Conservation (phyloP, 2,888 invertebrate species). For the Ochlodes sylvanus region DNA sequence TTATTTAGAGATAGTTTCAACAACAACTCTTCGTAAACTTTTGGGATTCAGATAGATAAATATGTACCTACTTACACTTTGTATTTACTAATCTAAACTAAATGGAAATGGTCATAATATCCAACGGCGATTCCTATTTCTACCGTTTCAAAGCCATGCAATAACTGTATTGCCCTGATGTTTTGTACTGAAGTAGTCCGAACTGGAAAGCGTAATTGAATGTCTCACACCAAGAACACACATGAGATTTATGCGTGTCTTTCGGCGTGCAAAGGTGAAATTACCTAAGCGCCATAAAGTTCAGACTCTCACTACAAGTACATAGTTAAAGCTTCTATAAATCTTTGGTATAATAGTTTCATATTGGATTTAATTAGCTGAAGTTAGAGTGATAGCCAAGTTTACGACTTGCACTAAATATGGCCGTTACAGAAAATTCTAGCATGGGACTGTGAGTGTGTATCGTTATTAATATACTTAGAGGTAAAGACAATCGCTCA, state of each 20-base stretch:
- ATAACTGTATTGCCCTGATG: neutral
- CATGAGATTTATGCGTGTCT: constrained; percentile 13
- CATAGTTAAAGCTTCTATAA: neutral
- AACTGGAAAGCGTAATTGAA: constrained; percentile 12
- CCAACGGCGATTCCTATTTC: neutral
- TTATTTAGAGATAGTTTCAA: too few relatives aligned
- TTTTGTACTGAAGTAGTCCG: neutral
- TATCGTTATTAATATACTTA: too few relatives aligned
- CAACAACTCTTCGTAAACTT: too few relatives aligned
- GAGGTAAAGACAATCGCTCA: too few relatives aligned
- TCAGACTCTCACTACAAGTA: neutral
- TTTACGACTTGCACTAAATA: too few relatives aligned
- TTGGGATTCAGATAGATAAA: too few relatives aligned
- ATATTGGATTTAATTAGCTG: neutral
- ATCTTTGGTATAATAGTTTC: neutral
- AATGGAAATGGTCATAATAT: neutral
- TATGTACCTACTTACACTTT: too few relatives aligned
- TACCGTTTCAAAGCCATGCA: neutral
- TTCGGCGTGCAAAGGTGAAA: constrained; percentile 10
- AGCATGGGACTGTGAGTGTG: too few relatives aligned
- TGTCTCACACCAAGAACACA: neutral
- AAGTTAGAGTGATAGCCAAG: neutral
- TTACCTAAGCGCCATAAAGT: constrained; percentile 12
- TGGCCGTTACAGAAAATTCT: too few relatives aligned
- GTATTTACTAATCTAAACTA: neutral